These are phyloP conservation scores for Gallinago undulata DNA, from an alignment of 2,113 vertebrate species.

Conservation along the genomic window DNA sequence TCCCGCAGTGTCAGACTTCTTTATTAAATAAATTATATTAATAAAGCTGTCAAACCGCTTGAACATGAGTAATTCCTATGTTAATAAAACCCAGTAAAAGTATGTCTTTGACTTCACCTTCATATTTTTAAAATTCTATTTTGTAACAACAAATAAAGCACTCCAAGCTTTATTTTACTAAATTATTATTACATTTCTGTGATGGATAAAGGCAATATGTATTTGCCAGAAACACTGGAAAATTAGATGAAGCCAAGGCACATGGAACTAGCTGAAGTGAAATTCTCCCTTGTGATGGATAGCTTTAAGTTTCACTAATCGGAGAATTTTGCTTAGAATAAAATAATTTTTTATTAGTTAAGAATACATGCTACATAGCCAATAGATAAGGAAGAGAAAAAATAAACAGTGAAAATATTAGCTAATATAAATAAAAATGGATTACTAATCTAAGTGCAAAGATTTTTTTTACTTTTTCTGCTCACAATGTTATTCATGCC, in stretches of 20 bases:
- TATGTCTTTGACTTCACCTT: not conserved
- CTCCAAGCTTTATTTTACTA: not conserved
- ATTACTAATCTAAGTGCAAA: conserved; percentile 18
- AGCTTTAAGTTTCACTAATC: not conserved
- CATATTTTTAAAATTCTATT: not conserved
- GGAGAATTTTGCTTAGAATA: not conserved
- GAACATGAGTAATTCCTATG: not conserved
- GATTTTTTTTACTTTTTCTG: not conserved
- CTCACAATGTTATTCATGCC: conserved; percentile 40
- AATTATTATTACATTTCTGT: not conserved
- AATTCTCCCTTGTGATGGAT: not conserved
- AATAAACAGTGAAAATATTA: not conserved
- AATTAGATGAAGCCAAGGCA: conserved; percentile 8
- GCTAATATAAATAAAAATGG: conserved; percentile 15
- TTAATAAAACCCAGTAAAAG: conserved; percentile 17
- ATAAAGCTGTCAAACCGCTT: conserved; percentile 2
- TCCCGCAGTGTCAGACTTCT: not conserved
- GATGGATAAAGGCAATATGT: conserved; percentile 1
- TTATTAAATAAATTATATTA: conserved; percentile 21
- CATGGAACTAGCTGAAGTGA: not conserved
- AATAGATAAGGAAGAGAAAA: not conserved
- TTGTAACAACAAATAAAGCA: conserved; percentile 8
- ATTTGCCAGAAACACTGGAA: conserved; percentile 13
- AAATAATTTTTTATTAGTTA: not conserved
- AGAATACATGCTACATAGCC: not conserved